Evolutionary conservation across 2,888 invertebrate genomes (phyloP).

Genomic region (Ormyrus nitidulus): DNA sequence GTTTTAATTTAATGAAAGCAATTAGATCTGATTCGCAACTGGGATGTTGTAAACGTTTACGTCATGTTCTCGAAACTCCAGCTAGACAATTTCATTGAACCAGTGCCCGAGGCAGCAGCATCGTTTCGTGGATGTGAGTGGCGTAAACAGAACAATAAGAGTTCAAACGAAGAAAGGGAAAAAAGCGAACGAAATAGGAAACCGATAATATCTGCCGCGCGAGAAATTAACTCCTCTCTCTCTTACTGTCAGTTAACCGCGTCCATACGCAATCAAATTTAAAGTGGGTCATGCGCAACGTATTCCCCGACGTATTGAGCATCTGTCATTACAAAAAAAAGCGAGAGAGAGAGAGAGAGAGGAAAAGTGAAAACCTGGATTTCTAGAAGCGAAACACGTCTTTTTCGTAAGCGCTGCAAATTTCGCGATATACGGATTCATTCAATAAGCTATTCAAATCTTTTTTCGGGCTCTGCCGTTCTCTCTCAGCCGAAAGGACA

Average conservation of each 20-base stretch:
- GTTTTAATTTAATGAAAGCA: no score
- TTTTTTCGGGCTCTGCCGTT: background rate
- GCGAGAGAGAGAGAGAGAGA: no score
- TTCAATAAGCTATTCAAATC: conserved; percentile 12
- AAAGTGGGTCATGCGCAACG: conserved; percentile 45
- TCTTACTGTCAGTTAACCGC: conserved; percentile 35
- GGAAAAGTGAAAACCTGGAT: background rate
- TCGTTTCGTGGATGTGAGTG: background rate
- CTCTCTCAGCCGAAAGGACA: conserved; percentile 14
- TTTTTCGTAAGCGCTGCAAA: background rate
- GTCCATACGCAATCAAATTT: conserved; percentile 24
- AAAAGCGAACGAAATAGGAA: conserved; percentile 17
- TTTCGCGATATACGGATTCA: background rate
- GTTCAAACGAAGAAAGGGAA: conserved; percentile 12
- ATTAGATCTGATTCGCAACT: no score
- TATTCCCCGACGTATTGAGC: conserved; percentile 16
- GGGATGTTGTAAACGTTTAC: background rate
- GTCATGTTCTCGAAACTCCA: conserved; percentile 8
- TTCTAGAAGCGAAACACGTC: background rate
- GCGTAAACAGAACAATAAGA: conserved; percentile 27
- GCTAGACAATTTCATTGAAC: background rate
- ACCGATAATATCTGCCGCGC: conserved; percentile 32
- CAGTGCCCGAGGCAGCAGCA: background rate
- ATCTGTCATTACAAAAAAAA: conserved; percentile 11
- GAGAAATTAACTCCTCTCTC: conserved; percentile 37